Evolutionary conservation across 2,888 invertebrate genomes (phyloP).

Genomic region (Brachynemurus nebulosus): DNA sequence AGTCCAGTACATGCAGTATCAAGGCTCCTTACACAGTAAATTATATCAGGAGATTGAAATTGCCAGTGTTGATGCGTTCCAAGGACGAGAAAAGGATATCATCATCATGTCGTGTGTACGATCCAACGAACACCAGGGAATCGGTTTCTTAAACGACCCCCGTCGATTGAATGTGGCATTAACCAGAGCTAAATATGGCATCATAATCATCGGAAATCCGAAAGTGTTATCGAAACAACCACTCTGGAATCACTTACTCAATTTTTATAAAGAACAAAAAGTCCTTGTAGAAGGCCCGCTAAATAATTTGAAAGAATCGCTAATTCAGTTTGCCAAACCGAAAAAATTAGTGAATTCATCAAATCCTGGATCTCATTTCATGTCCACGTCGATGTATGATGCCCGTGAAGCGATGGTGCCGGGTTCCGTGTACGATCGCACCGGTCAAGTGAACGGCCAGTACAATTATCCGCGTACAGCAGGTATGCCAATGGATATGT

Average conservation of each 20-base stretch:
- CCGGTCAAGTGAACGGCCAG: constrained; percentile 30
- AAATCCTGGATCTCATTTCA: constrained; percentile 94
- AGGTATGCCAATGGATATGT: constrained; percentile 41
- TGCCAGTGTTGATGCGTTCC: constrained; percentile 98
- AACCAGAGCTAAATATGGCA: constrained; percentile 93
- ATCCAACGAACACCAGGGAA: constrained; percentile 96
- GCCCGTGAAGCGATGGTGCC: constrained; percentile 91
- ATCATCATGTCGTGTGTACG: constrained; percentile 99
- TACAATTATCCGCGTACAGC: constrained; percentile 25
- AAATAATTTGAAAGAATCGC: constrained; percentile 90
- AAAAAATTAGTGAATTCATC: constrained; percentile 87
- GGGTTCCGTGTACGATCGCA: constrained; percentile 83
- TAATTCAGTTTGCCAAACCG: constrained; percentile 94
- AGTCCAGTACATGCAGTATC: constrained; percentile 98
- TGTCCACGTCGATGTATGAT: constrained; percentile 95
- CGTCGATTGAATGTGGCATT: constrained; percentile 94
- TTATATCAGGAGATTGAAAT: constrained; percentile 98
- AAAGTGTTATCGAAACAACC: constrained; percentile 97
- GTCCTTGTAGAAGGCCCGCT: constrained; percentile 95
- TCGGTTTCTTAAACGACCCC: constrained; percentile 97
- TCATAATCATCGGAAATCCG: constrained; percentile 97
- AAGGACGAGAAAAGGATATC: constrained; percentile 97
- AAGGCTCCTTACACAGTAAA: constrained; percentile 91
- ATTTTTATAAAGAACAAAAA: constrained; percentile 95
- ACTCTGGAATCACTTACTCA: constrained; percentile 94